Base-by-base conservation (phyloP, 2,113 vertebrate genomes). In the Dunckerocampus dactyliophorus region DNA sequence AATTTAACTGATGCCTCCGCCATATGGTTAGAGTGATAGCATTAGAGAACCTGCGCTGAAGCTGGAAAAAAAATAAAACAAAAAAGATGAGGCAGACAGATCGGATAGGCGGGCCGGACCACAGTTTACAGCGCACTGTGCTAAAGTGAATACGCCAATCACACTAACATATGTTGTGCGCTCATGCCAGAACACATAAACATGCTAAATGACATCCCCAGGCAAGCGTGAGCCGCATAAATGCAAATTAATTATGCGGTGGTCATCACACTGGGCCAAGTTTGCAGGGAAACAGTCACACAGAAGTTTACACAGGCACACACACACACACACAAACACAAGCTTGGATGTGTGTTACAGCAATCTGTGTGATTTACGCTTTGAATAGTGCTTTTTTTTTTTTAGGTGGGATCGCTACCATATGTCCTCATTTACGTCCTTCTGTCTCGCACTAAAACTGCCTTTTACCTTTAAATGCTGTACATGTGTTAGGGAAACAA, bases 11-110 rank as follows among this genome's bases (percentile, higher is more conserved):
- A 88, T 88, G 87, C 81, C 81, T 68, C 54, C 61, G 63, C 80
- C 87, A 86, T 88, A 88, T 88, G 85, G 79, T 80, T 71, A 63
- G 74, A 82, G 68, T 85, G 85, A 88, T 83, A 83, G 81, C 79
- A 87, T 85, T 86, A 82, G 81, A 78, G 74, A 87, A 79, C 80
- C 83, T 81, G 83, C 54, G 6, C 53, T 83, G 82, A 87, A 85
- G 80, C 84, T 80, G 82, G 80, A 82, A 79, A 59, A 65, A 75
- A 81, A 63, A 55, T 34, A 34, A 34, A 34, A 34, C 53, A 17
- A 59, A 59, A 28, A 43, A 45, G 57, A 59, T 28, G 43, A 59
- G 16, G 57, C 71, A 55, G 63, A 42, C 67, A 71, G 74, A 47
- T 48, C 62, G 68, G 34, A 62, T 47, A 54, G 46, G 63, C 22